Base-by-base conservation (phyloP, 2,113 vertebrate genomes). In the Chionomys nivalis region DNA sequence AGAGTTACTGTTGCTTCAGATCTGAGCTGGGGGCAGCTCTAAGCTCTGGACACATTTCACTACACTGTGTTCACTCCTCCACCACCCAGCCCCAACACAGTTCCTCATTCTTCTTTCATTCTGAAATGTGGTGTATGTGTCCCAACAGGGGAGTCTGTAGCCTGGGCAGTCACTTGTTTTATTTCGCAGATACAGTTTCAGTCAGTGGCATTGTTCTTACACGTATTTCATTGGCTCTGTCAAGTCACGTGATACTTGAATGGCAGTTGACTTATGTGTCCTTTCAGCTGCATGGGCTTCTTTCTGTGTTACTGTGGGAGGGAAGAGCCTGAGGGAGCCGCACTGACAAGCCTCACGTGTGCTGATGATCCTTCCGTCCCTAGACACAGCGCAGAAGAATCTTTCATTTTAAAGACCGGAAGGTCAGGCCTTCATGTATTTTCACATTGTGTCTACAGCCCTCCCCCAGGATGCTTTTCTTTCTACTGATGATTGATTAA, bases 391-490 rank as follows among this genome's bases (percentile, higher is more conserved):
- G 23, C 70, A 36, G 61, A 55, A 4, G 31, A 76, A 0, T 55
- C 49, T 79, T 88, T 91, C n/a, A 81, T 66, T 87, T 96, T 52
- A 13, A 66, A 93, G 68, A 82, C 39, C 5, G 61, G 82, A 94
- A 72, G 87, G 68, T 52, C 31, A 26, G 86, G 14, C 14, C 24
- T 17, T 73, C 24, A 66, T 39, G 16, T 78, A 55, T 75, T 94
- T 55, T 42, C 78, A 94, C 73, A 5, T 44, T 65, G 55, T 75
- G 42, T 33, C 8, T 33, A 0, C 14, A 47, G 10, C 7, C 10
- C 21, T 19, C 24, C 11, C 7, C 19, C n/a, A 77, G 65, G 33
- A 61, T 65, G 76, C 75, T 7, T 89, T 44, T 78, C n/a, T 85
- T 90, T 21, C 47, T 36, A 3, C 58, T 33, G 85, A 82, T 36